Evolutionary conservation across 2,113 vertebrate species (phyloP), one percentile per base, ranked within the genome.

Genomic region (Ibidorhyncha struthersii): DNA sequence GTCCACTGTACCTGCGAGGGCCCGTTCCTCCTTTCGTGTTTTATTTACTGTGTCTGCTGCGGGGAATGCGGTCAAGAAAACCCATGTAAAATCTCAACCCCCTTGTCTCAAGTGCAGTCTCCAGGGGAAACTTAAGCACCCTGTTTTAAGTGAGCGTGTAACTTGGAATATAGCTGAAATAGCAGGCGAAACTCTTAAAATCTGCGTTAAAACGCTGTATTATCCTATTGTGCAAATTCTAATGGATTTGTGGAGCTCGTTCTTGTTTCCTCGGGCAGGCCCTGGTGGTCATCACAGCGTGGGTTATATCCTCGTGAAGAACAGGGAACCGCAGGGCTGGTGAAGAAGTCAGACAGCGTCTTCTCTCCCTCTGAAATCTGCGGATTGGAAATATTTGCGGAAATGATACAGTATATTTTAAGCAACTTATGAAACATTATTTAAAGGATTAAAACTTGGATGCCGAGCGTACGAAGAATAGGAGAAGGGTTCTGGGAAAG

Each of bases 401-500:
- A 94, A 96, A 84, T 15, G 73, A 91, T 91, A 95, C 83, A 62
- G 72, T 80, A 14, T 91, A 92, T 96, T 94, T 91, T 87, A 94
- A 96, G 87, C 78, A 90, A 87, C 26, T 97, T 96, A 89, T 0
- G 10, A 82, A 95, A 95, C 89, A 9, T 95, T 90, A 89, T 96
- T 90, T 93, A 76, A 72, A 91, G 91, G 92, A 95, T 96, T 96
- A 96, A 93, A 97, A 82, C 58, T 92, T 91, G 86, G 85, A 89
- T 89, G 80, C 63, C 0, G 6, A 70, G n/a, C 14, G 11, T 45
- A 65, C 82, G 72, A 94, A 95, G 94, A 89, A 80, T 85, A 66
- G 87, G 78, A 82, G 82, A 56, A 90, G 93, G 90, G 87, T 97
- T 96, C 92, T 96, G 95, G 93, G 94, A 97, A 96, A 94, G 89